Conservation (phyloP, 1,140 invertebrate genomes). For the Ceratitis capitata region DNA sequence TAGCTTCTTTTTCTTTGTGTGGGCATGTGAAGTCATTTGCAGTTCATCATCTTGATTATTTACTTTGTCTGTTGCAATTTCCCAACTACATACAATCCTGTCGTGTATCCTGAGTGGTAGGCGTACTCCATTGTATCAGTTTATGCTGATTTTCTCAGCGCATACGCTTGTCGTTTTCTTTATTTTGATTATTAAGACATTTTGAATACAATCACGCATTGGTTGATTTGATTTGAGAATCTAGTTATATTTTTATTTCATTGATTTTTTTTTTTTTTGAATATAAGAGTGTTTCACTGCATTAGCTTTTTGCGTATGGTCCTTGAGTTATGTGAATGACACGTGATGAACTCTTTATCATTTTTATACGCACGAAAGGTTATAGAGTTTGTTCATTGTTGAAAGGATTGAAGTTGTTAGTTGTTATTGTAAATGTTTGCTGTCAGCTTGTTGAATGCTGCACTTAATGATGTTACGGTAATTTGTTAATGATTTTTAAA, state of each 20-base stretch:
- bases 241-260: no score
- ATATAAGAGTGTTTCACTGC: background rate
- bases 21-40: background rate
- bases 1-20: background rate
- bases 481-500: no score
- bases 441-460: no score
- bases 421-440: no score
- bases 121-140: background rate
- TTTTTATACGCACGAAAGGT: background rate
- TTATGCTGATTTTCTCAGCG: background rate
- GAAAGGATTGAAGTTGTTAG: no score
- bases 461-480: no score
- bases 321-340: background rate
- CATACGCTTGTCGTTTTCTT: no score
- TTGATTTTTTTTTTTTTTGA: background rate
- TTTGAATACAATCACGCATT: no score
- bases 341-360: background rate
- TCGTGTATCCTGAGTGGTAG: background rate
- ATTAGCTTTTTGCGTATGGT: no score
- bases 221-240: no score
- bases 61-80: background rate
- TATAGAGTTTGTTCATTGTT: background rate
- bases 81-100: background rate
- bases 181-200: no score
- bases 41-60: background rate